phyloP scores from a whole-genome alignment of 2,797 vertebrate genomes.

The Heliangelus exortis region DNA sequence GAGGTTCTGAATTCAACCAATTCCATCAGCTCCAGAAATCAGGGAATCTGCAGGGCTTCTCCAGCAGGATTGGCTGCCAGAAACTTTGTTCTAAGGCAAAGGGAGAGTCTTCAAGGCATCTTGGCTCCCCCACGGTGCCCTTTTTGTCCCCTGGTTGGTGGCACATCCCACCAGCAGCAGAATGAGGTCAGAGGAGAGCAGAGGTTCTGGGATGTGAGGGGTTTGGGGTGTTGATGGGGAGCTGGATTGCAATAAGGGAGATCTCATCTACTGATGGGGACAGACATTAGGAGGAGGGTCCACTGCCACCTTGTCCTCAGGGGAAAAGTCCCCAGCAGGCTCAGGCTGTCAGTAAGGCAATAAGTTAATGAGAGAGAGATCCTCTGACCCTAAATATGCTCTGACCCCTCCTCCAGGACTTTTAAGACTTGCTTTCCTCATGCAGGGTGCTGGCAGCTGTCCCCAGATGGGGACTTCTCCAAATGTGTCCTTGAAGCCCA shows the following conservation, averaged over 20 bases:
- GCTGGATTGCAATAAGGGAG: not conserved
- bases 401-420: not conserved
- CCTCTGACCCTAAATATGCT: not conserved
- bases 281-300: rapidly evolving
- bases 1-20: rapidly evolving
- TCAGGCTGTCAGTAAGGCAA: not conserved
- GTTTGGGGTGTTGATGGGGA: not conserved
- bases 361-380: not conserved
- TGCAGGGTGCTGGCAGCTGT: not conserved
- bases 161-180: not conserved
- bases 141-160: not conserved
- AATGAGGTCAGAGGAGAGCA: not conserved
- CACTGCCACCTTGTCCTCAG: not conserved
- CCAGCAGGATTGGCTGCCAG: not conserved
- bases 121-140: not conserved
- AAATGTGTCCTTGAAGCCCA: too few species aligned
- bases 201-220: not conserved
- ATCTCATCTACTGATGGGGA: not conserved
- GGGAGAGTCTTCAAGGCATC: not conserved
- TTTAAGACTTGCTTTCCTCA: not conserved
- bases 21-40: not conserved
- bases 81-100: not conserved
- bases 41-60: not conserved
- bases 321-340: not conserved
- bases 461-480: not conserved